phyloP scores from a whole-genome alignment of 2,797 vertebrate species.

The Gephyroberyx darwinii region DNA sequence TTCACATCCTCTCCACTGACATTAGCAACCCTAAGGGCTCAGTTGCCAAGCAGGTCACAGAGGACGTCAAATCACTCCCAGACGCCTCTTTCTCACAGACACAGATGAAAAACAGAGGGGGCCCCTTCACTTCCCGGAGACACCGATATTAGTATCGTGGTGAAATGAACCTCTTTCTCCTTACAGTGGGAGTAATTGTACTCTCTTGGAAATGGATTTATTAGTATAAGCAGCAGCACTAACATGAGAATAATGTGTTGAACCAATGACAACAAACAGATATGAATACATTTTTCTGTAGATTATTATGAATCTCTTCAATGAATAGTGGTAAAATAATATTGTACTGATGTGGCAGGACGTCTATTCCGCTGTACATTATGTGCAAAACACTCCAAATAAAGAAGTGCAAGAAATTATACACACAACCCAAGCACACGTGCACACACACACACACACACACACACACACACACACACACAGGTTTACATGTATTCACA shows the following conservation, averaged over 20 bases:
- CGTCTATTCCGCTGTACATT: conserved; percentile 40
- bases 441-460: neutral
- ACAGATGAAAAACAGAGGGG: conserved; percentile 57
- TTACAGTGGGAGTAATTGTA: conserved; percentile 29
- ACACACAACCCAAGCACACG: neutral
- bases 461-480: conserved; percentile 11
- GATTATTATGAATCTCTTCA: conserved; percentile 28
- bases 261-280: conserved; percentile 50
- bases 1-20: conserved; percentile 80
- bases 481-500: conserved; percentile 60
- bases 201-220: conserved; percentile 63
- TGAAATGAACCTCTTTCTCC: conserved; percentile 43
- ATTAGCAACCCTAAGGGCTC: conserved; percentile 71
- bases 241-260: conserved; percentile 43
- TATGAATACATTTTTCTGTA: conserved; percentile 35
- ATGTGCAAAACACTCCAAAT: conserved; percentile 64
- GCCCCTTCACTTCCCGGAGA: conserved; percentile 39
- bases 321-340: conserved; percentile 64
- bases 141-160: conserved; percentile 28
- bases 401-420: conserved; percentile 45
- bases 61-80: conserved; percentile 79
- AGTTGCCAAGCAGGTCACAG: conserved; percentile 77
- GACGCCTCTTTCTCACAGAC: conserved; percentile 69
- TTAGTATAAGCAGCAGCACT: conserved; percentile 70
- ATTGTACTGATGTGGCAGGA: conserved; percentile 27